Evolutionary conservation across 2,797 vertebrate genomes (phyloP).

Genomic region (Lepilemur septentrionalis): DNA sequence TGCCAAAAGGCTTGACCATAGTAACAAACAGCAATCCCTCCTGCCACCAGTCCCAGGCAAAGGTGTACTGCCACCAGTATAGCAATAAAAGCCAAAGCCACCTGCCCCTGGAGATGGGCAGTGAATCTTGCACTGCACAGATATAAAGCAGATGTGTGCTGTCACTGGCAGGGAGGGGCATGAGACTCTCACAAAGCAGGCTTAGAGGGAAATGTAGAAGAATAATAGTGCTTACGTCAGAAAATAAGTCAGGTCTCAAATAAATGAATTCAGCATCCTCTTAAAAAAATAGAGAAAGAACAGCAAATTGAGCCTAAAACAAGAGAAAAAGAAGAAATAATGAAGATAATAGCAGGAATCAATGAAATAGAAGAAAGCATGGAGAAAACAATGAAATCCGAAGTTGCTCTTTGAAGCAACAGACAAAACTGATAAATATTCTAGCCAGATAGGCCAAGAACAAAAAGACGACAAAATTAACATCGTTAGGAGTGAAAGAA

Average conservation of each 20-base stretch:
- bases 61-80: not conserved
- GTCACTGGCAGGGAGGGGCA: rapidly evolving
- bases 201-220: not conserved
- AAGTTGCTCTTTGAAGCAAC: not conserved
- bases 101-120: not conserved
- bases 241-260: not conserved
- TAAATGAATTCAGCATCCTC: not conserved
- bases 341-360: not conserved
- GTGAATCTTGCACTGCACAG: rapidly evolving
- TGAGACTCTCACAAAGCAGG: not conserved
- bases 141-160: not conserved
- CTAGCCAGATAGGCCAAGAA: not conserved
- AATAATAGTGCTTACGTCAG: not conserved
- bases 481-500: not conserved
- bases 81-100: not conserved
- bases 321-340: not conserved
- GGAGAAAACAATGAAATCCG: not conserved
- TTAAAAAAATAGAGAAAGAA: not conserved
- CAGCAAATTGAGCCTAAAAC: not conserved
- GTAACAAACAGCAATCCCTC: not conserved
- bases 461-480: not conserved
- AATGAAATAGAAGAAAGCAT: not conserved
- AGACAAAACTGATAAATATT: not conserved
- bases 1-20: not conserved
- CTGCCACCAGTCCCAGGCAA: not conserved